Evolutionary conservation across 1,140 invertebrate species (phyloP), one percentile per base, ranked within the genome.

Genomic region (Drosophila gunungcola): DNA sequence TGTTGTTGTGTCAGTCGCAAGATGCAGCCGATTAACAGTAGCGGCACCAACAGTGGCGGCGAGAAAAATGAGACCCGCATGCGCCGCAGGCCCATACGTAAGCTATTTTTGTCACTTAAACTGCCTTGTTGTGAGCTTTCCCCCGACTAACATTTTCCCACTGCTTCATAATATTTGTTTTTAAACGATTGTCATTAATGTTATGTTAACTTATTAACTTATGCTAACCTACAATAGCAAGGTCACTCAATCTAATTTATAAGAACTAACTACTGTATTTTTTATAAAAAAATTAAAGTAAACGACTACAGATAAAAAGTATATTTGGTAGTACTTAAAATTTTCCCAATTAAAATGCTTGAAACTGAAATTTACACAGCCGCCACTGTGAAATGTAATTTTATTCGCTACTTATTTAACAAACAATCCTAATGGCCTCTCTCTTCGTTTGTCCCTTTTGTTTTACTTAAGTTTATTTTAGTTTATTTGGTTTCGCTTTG

Each of bases 21-120:
- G 65, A 86, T 86, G 84, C 80, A 86, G 75, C 61, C 70, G 65
- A 76, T 58, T 72, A 73, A 52, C 38, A 74, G 72, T 74, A 76
- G 49, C 49, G 58, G 25, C 16, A n/a, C 68, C 53, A 57, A 86
- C 83, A 86, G 79, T 89, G 63, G 83, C 60, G 83, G 72, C 84
- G 76, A 80, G 48, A 83, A 76, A 79, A 89, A 81, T 83, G 75
- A 70, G 67, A 56, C 58, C 21, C 65, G 84, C 73, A 90, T 90
- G 85, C 84, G 84, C 43, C 84, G 84, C 73, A 85, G 84, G 72
- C 84, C 85, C 61, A 89, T 90, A 84, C 80, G 84, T 89, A 89
- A 89, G 84, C 85, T 84, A 89, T 85, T 89, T 80, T 61, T 80
- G 83, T 61, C 36, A 53, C 25, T n/a, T 32, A 21, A 69, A 68